Conservation (phyloP, 2,113 vertebrate genomes). For the Antigone vipio region DNA sequence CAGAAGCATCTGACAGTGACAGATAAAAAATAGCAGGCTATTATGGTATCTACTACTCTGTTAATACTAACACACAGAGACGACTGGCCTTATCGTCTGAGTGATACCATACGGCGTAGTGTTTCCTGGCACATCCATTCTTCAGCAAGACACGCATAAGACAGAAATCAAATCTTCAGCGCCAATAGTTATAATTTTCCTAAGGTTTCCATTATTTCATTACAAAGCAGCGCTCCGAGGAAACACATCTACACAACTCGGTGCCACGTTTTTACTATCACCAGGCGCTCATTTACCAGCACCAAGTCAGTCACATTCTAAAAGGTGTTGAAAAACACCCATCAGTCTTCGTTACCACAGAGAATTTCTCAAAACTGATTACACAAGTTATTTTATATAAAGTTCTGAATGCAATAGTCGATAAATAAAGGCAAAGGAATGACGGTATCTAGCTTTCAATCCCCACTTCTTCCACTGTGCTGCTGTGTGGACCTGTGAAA, state of each 20-base stretch:
- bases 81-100: background rate
- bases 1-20: conserved; percentile 19
- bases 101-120: background rate
- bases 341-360: background rate
- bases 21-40: conserved; percentile 17
- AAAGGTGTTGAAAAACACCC: background rate
- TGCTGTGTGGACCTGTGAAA: background rate
- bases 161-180: background rate
- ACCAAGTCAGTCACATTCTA: accelerated
- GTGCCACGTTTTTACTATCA: background rate
- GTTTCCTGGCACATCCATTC: conserved; percentile 27
- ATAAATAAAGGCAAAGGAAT: background rate
- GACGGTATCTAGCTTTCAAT: background rate
- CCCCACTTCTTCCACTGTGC: background rate
- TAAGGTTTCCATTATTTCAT: background rate
- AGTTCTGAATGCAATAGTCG: background rate
- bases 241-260: accelerated
- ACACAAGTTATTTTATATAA: background rate
- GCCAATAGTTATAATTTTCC: background rate
- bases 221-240: background rate
- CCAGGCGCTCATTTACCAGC: accelerated
- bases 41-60: background rate
- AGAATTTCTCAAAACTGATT: background rate
- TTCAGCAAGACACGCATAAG: background rate
- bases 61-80: background rate